A percentile compares a stretch with the other conserved stretches of the same genome.
These are phyloP conservation scores for Glossosoma conforme DNA, from an alignment of 1,140 invertebrate species.

Conservation along the genomic window DNA sequence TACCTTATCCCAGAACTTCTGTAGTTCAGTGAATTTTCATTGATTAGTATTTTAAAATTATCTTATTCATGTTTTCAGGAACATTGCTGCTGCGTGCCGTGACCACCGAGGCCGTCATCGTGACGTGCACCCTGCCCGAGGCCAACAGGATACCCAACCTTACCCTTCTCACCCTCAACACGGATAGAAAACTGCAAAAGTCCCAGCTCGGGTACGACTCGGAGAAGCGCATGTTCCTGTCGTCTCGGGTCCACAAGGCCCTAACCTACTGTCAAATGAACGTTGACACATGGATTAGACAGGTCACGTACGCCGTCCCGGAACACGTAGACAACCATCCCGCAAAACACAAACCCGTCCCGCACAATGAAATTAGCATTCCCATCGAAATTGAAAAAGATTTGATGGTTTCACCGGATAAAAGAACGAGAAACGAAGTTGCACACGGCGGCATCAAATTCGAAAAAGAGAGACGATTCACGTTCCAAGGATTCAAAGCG, in stretches of 20 bases:
- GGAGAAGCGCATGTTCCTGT: constrained; percentile 56
- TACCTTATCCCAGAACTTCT: no score
- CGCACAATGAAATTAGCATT: not conserved
- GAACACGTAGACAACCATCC: constrained; percentile 35
- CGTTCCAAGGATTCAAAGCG: constrained; percentile 48
- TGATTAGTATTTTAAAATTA: no score
- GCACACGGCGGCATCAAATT: constrained; percentile 41
- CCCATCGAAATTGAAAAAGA: not conserved
- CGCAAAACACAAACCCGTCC: constrained; percentile 39
- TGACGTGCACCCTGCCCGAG: constrained; percentile 47
- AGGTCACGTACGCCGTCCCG: constrained; percentile 48
- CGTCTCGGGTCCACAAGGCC: constrained; percentile 56
- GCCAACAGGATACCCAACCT: constrained; percentile 39
- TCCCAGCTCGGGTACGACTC: constrained; percentile 53
- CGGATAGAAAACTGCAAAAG: constrained; percentile 48
- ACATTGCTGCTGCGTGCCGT: constrained; percentile 46
- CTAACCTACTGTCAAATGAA: constrained; percentile 59
- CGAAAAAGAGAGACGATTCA: constrained; percentile 51
- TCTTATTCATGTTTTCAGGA: constrained; percentile 43
- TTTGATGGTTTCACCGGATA: constrained; percentile 18
- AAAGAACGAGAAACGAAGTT: constrained; percentile 46
- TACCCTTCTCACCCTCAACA: constrained; percentile 47
- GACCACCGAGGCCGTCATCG: constrained; percentile 46
- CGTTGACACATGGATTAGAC: constrained; percentile 52
- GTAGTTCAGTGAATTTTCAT: no score